phyloP scores from a whole-genome alignment of 2,797 vertebrate genomes.

The Atherinosoma microstoma region DNA sequence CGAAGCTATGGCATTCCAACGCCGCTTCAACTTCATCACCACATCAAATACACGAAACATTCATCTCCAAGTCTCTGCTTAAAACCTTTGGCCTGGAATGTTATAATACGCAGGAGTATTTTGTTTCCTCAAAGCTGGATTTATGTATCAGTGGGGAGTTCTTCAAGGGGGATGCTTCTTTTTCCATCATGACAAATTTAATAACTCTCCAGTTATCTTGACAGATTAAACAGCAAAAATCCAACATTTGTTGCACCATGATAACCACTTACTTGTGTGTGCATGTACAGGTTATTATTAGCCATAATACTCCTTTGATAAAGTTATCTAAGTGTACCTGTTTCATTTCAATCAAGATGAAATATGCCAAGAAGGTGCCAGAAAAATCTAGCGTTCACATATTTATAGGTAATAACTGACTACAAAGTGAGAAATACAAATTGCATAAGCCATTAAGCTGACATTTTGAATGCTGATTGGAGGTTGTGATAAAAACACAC shows the following conservation, averaged over 20 bases:
- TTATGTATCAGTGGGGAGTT: conserved; percentile 12
- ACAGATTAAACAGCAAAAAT: conserved; percentile 6
- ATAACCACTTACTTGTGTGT: neutral
- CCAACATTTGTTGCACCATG: neutral
- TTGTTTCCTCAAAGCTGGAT: neutral
- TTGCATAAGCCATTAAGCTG: neutral
- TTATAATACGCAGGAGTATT: neutral
- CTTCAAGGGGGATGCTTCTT: neutral
- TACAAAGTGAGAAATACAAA: neutral
- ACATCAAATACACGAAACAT: neutral
- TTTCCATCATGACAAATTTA: conserved; percentile 11
- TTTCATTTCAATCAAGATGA: neutral
- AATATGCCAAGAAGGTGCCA: neutral
- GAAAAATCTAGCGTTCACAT: neutral
- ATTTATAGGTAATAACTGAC: neutral
- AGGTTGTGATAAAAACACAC: neutral
- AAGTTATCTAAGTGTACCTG: neutral
- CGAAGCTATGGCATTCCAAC: neutral
- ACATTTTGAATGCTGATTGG: neutral
- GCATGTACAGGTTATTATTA: neutral
- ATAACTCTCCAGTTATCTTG: neutral
- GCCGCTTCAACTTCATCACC: neutral
- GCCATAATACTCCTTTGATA: neutral
- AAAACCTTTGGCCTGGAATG: neutral
- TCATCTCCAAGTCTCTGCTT: conserved; percentile 1